Percentiles rank a stretch among this genome's conserved stretches.
phyloP scores from a whole-genome alignment of 2,113 vertebrate genomes.

The Leptobrachium leishanense region DNA sequence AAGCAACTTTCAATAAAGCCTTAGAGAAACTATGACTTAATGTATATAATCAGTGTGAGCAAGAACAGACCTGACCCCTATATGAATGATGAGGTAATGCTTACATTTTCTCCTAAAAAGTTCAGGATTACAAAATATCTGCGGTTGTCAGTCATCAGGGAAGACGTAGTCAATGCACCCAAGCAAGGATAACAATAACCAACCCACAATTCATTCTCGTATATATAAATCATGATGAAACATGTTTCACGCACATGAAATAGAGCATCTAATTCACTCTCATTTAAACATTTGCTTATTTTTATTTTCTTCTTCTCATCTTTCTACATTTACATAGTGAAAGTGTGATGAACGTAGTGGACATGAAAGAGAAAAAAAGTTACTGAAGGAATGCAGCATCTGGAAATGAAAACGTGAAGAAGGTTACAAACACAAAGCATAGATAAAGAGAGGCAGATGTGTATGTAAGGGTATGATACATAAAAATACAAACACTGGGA shows the following conservation, averaged over 20 bases:
- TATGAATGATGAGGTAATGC: conserved; percentile 19
- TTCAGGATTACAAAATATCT: conserved; percentile 4
- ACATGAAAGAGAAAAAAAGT: too few relatives aligned
- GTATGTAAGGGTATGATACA: too few relatives aligned
- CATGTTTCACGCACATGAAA: not conserved
- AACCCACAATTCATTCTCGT: not conserved
- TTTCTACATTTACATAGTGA: too few relatives aligned
- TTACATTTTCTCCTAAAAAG: not conserved
- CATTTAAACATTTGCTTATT: too few relatives aligned
- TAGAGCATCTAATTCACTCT: not conserved
- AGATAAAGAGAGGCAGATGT: too few relatives aligned
- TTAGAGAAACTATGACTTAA: not conserved
- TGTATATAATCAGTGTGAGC: not conserved
- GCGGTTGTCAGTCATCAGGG: not conserved
- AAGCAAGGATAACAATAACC: not conserved
- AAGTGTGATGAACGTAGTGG: too few relatives aligned
- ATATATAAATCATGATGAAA: not conserved
- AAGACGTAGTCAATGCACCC: not conserved
- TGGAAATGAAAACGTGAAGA: too few relatives aligned
- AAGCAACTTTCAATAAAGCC: not conserved
- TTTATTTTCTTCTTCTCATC: too few relatives aligned
- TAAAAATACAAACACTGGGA: too few relatives aligned
- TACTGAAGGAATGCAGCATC: too few relatives aligned
- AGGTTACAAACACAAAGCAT: too few relatives aligned
- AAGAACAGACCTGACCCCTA: conserved; percentile 22